Conservation (phyloP, 2,113 vertebrate species). For the Oostethus manadensis region DNA sequence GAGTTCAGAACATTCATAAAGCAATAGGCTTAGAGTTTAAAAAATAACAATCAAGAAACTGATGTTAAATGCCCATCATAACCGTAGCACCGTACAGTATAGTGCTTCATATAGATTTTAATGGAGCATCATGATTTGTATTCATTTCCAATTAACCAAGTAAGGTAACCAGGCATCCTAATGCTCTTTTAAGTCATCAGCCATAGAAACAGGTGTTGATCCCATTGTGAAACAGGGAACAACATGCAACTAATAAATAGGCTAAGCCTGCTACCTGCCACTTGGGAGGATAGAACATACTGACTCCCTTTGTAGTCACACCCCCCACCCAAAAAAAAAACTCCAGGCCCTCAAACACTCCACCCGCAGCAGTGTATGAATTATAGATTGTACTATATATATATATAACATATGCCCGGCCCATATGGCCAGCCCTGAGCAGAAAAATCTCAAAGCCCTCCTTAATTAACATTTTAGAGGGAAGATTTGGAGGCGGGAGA, state of each 20-base stretch:
- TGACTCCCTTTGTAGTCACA: constrained; percentile 64
- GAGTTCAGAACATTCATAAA: too few relatives aligned
- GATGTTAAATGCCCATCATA: too few relatives aligned
- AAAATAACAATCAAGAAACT: too few relatives aligned
- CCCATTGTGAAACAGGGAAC: constrained; percentile 61
- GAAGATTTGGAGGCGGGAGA: constrained; percentile 69
- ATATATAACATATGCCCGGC: constrained; percentile 74
- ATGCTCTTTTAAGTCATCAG: constrained; percentile 44
- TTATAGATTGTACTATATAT: constrained; percentile 77
- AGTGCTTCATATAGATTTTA: too few relatives aligned
- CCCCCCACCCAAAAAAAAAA: constrained; percentile 40
- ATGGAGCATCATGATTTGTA: constrained; percentile 8
- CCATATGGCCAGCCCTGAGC: constrained; percentile 77
- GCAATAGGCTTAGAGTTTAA: too few relatives aligned
- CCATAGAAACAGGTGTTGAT: constrained; percentile 60
- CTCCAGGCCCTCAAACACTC: constrained; percentile 50
- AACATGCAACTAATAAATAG: constrained; percentile 64
- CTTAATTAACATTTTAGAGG: constrained; percentile 80
- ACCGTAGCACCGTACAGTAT: too few relatives aligned
- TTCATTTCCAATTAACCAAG: constrained; percentile 44
- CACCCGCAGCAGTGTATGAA: constrained; percentile 71
- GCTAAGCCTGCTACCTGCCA: constrained; percentile 66
- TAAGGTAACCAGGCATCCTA: constrained; percentile 41
- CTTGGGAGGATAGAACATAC: constrained; percentile 58
- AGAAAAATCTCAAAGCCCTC: constrained; percentile 70